Evolutionary conservation across 2,888 invertebrate species (phyloP).

Genomic region (Mesorhabditis sp.): DNA sequence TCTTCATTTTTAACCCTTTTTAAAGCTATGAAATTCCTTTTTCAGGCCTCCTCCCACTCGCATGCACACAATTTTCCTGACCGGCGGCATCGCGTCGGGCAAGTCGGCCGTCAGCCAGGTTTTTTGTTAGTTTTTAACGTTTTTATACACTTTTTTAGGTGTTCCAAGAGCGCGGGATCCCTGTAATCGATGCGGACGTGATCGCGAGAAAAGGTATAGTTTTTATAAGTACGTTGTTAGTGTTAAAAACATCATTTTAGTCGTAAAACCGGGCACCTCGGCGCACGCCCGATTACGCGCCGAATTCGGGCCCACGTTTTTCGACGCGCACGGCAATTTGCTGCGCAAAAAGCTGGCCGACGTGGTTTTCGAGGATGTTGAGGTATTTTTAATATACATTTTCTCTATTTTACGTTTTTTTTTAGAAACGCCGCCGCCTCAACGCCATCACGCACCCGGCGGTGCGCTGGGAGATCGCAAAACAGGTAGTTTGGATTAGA

Average conservation of each 20-base stretch:
- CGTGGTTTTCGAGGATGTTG: constrained; percentile 41
- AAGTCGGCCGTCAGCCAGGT: constrained; percentile 44
- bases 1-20: too few species aligned
- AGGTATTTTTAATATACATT: constrained; percentile 17
- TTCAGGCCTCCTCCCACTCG: neutral
- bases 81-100: constrained; percentile 52
- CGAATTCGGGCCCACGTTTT: constrained; percentile 48
- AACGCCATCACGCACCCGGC: constrained; percentile 51
- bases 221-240: too few species aligned
- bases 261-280: constrained; percentile 48
- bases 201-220: constrained; percentile 47
- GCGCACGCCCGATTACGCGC: constrained; percentile 37
- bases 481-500: constrained; percentile 17
- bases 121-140: too few species aligned
- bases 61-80: constrained; percentile 51
- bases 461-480: constrained; percentile 43
- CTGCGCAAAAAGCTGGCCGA: constrained; percentile 43
- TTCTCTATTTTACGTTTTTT: neutral
- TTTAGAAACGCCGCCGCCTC: constrained; percentile 40
- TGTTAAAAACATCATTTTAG: constrained; percentile 21
- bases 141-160: too few species aligned
- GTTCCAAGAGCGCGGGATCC: constrained; percentile 33
- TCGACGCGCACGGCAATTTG: constrained; percentile 45
- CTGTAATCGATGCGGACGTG: constrained; percentile 50
- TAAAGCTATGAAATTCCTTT: too few species aligned